Conservation (phyloP, 1,140 invertebrate genomes). For the Yoshiicerus persimilis region DNA sequence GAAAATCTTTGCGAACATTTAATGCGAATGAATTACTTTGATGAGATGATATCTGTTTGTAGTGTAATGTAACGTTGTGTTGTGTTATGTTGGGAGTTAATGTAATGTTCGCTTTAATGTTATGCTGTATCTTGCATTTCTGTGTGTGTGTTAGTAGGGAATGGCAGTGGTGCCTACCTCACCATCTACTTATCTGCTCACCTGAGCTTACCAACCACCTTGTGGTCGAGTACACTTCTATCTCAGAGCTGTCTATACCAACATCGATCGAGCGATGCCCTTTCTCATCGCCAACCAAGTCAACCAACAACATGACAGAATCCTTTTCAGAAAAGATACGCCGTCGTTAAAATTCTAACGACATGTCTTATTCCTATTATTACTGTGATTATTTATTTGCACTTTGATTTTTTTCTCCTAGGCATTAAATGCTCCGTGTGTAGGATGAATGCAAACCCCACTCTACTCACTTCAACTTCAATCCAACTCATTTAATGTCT, state of each 20-base stretch:
- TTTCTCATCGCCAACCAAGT: neutral
- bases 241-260: too few relatives aligned
- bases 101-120: neutral
- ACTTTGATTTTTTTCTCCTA: neutral
- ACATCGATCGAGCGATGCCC: neutral
- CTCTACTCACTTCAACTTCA: neutral
- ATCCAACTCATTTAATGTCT: neutral
- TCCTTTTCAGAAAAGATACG: neutral
- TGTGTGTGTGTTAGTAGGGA: neutral
- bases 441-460: too few relatives aligned
- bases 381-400: neutral
- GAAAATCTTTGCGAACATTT: conserved; percentile 20
- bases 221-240: neutral
- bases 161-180: neutral
- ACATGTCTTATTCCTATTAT: conserved; percentile 1
- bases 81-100: neutral
- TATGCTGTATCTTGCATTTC: neutral
- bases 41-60: neutral
- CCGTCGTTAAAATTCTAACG: neutral
- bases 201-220: neutral
- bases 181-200: neutral
- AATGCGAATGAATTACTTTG: conserved; percentile 20
- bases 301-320: neutral
- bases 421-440: neutral
- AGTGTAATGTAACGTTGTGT: neutral